Base-by-base conservation (phyloP, 2,888 invertebrate genomes). In the Agonum fuliginosum region DNA sequence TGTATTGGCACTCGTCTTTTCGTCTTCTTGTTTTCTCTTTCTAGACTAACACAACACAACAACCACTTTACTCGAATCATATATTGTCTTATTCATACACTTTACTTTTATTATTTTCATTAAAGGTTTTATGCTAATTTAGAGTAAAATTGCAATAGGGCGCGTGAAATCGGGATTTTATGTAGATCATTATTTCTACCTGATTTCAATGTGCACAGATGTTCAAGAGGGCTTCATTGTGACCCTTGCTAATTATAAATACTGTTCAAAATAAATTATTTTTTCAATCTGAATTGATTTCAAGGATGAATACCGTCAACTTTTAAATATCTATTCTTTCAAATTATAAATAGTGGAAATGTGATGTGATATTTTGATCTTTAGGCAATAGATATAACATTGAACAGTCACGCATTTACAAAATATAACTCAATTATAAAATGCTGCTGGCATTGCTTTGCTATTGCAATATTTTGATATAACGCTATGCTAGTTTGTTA, bases 201-300 rank as follows among this genome's bases (percentile, higher is more conserved):
- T 72, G 72, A 72, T 72, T 54, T 43, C 41, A 43, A 69, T 54
- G 34, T 54, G 54, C 54, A 72, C 72, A 72, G 51, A 51, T 72
- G 72, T 72, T 34, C 20, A 48, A 24, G 12, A 37, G 54, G 54
- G 51, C 51, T 10, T 8, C 51, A 19, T 3, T 20, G 20, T 6
- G 34, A 4, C 10, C n/a, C 37, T 37, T 10, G 37, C 37, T 37
- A 22, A 54, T 54, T 54, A 54, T 48, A 48, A 19, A 20, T 20
- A 10, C 48, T 20, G n/a, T 20, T 48, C 20, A 48, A 48, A 48
- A 48, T 48, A 17, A 10, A 20, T 10, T 20, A 48, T 3, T 37
- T 12, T 5, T 8, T 3, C n/a, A 37, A 37, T 37, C 48, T 48
- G 17, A 17, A 19, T 48, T 17, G 48, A 17, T 19, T n/a, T n/a